Base-by-base conservation (phyloP, 2,888 invertebrate species). In the Lycaena phlaeas region DNA sequence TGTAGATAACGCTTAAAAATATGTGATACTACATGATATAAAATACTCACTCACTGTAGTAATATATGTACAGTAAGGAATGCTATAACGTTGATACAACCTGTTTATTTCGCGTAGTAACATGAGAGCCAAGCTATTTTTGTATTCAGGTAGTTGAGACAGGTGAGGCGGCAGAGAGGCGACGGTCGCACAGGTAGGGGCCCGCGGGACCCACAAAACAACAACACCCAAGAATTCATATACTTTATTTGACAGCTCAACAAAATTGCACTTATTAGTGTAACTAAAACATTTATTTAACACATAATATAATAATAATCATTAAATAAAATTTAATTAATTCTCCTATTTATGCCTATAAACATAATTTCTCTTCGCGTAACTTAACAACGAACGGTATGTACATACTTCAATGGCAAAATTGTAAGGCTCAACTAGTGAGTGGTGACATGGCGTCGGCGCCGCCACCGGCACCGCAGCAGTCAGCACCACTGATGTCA, bases 261-360 rank as follows among this genome's bases (percentile, higher is more conserved):
- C 68, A 74, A 75, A 65, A 69, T 73, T 75, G 69, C 74, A 72
- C 72, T 68, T 69, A 67, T 53, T 56, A 61, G 11, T 52, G 57
- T 64, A 60, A 61, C 64, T 65, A 68, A 63, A 54, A 39, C 31
- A 39, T 61, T 67, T 72, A 65, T 61, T 70, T 72, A 75, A 66
- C 71, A 71, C 69, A 71, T 74, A 64, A 64, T 71, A 71, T 74
- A 64, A 64, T 71, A 72, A 77, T 7, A 22, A 22, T 73, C 69
- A 65, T 65, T 68, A 61, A 63, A 59, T 68, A 67, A 75, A 71
- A 75, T 67, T 68, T 61, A 59, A 67, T 52, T 44, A 51, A 50
- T 50, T 34, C 34, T 18, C 41, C 45, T 45, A 51, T 48, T 58
- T 58, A 62, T 59, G 62, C 42, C 18, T 46, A 43, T 46, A 45